phyloP scores from a whole-genome alignment of 2,888 invertebrate species.

The Chironomus riparius region DNA sequence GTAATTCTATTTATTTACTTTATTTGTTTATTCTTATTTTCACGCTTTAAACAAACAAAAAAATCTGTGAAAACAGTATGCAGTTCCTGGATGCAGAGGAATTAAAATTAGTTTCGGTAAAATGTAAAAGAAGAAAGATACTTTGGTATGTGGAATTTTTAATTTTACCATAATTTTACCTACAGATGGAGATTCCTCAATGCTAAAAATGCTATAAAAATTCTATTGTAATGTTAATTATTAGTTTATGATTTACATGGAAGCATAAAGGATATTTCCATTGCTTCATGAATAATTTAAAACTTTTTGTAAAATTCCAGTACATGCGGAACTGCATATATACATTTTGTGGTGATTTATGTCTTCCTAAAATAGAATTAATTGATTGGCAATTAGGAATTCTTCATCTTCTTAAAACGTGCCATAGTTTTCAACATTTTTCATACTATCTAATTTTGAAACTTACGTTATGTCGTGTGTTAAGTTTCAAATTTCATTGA shows the following conservation, averaged over 20 bases:
- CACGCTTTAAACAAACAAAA: conserved; percentile 1
- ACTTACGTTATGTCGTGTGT: conserved; percentile 10
- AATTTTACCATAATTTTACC: not conserved
- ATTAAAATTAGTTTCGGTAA: not conserved
- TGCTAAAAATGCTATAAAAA: not conserved
- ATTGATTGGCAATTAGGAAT: no score
- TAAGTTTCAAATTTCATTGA: conserved; percentile 15
- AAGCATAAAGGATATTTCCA: not conserved
- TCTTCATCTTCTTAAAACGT: not conserved
- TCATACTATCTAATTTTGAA: not conserved
- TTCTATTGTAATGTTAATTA: not conserved
- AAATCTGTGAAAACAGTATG: conserved; percentile 22
- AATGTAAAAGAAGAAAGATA: not conserved
- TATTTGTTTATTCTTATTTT: conserved; percentile 1
- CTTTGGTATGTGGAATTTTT: not conserved
- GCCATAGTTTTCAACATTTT: conserved; percentile 1
- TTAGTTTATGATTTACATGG: not conserved
- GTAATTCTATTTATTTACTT: not conserved
- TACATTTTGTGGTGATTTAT: not conserved
- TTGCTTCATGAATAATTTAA: no score
- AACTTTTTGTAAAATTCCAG: no score
- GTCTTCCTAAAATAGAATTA: not conserved
- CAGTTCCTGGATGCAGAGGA: not conserved
- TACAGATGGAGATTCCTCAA: not conserved
- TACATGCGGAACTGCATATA: no score